Evolutionary conservation across 2,888 invertebrate genomes (phyloP).

Genomic region (Cryptops parisi): DNA sequence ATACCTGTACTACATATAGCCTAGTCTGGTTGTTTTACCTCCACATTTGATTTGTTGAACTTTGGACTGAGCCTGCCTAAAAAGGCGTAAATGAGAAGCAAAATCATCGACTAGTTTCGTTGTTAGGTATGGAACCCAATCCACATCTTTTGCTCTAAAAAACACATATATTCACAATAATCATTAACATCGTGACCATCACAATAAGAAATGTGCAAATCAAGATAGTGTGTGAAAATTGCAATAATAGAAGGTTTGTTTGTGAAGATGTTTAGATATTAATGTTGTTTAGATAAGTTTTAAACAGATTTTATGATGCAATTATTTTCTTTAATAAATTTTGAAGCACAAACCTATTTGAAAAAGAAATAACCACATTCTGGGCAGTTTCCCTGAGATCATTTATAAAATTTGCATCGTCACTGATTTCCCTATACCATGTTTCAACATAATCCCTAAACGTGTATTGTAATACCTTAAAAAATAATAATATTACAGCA

Average conservation of each 20-base stretch:
- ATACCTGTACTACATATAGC: no score
- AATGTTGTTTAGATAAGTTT: no score
- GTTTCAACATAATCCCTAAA: constrained; percentile 67
- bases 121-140: constrained; percentile 79
- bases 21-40: no score
- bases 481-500: constrained; percentile 12
- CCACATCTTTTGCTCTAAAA: constrained; percentile 56
- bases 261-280: no score
- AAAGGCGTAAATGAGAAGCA: constrained; percentile 73
- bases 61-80: constrained; percentile 51
- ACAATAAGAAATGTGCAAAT: no score
- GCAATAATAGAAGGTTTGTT: no score
- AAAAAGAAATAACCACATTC: constrained; percentile 52
- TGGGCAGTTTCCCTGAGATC: constrained; percentile 53
- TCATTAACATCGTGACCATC: no score
- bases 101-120: constrained; percentile 77
- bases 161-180: no score
- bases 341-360: constrained; percentile 53
- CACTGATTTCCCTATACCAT: constrained; percentile 40
- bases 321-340: no score
- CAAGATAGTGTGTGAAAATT: no score
- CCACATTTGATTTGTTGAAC: constrained; percentile 35
- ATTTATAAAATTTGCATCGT: constrained; percentile 58
- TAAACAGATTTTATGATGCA: no score
- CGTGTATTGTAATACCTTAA: constrained; percentile 47